Conservation (phyloP, 2,113 vertebrate species). For the Neotoma lepida region DNA sequence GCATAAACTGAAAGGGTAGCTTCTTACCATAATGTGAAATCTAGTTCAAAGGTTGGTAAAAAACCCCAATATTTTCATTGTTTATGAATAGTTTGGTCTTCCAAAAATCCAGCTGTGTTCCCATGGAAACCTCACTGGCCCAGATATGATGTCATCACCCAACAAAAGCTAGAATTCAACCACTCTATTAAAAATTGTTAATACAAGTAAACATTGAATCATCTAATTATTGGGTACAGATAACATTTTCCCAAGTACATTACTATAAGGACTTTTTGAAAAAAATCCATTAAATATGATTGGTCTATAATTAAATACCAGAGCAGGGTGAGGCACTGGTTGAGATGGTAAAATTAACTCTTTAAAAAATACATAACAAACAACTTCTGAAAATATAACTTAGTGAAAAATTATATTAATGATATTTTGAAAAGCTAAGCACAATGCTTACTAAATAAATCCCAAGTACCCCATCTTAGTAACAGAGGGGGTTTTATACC, state of each 20-base stretch:
- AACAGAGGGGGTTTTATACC: background rate
- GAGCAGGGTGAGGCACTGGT: background rate
- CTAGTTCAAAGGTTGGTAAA: constrained; percentile 6
- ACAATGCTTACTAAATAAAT: constrained; percentile 53
- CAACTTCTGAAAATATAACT: constrained; percentile 74
- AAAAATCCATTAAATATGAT: constrained; percentile 60
- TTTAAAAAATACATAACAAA: constrained; percentile 65
- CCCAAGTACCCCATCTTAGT: background rate
- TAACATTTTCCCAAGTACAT: constrained; percentile 72
- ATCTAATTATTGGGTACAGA: constrained; percentile 84
- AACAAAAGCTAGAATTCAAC: constrained; percentile 76
- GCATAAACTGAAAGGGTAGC: background rate
- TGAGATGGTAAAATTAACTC: constrained; percentile 69
- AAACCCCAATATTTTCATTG: background rate
- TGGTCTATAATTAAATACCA: constrained; percentile 73
- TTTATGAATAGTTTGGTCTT: constrained; percentile 61
- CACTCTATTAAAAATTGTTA: constrained; percentile 66
- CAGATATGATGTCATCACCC: constrained; percentile 76
- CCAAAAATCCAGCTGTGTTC: constrained; percentile 80
- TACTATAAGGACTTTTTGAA: constrained; percentile 53
- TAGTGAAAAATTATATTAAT: constrained; percentile 64
- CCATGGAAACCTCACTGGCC: constrained; percentile 80
- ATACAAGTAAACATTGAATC: constrained; percentile 82
- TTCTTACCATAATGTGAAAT: constrained; percentile 13
- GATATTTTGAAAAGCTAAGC: constrained; percentile 18